Evolutionary conservation across 2,888 invertebrate genomes (phyloP).

Genomic region (Galerucella calmariensis): DNA sequence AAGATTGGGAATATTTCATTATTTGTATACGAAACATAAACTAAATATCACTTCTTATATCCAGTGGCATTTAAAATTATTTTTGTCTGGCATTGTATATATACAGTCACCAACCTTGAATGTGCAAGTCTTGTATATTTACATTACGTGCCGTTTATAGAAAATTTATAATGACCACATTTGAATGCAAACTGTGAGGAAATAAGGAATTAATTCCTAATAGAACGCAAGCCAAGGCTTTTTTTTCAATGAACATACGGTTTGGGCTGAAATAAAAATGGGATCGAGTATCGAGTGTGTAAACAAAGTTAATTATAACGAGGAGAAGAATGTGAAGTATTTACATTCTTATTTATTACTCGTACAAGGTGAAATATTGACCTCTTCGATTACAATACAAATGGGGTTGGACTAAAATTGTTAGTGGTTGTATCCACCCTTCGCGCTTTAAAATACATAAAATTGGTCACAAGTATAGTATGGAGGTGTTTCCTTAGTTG

Average conservation of each 20-base stretch:
- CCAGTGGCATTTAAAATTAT: not conserved
- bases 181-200: slow-evolving; percentile 9
- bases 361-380: not conserved
- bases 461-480: too few species aligned
- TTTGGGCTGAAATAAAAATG: not conserved
- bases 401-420: not conserved
- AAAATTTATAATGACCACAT: slow-evolving; percentile 26
- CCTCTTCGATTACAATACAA: not conserved
- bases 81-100: slow-evolving; percentile 27
- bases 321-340: not conserved
- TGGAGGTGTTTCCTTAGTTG: too few species aligned
- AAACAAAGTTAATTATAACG: not conserved
- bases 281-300: not conserved
- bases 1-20: too few species aligned
- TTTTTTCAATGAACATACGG: not conserved
- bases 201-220: slow-evolving; percentile 25
- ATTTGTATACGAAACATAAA: too few species aligned
- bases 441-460: too few species aligned
- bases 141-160: slow-evolving; percentile 26
- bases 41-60: too few species aligned
- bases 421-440: too few species aligned
- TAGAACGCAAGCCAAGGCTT: slow-evolving; percentile 15
- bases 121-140: slow-evolving; percentile 26
- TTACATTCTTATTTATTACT: not conserved
- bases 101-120: slow-evolving; percentile 20